phyloP scores from a whole-genome alignment of 1,140 invertebrate genomes.

The Psix sp. region DNA sequence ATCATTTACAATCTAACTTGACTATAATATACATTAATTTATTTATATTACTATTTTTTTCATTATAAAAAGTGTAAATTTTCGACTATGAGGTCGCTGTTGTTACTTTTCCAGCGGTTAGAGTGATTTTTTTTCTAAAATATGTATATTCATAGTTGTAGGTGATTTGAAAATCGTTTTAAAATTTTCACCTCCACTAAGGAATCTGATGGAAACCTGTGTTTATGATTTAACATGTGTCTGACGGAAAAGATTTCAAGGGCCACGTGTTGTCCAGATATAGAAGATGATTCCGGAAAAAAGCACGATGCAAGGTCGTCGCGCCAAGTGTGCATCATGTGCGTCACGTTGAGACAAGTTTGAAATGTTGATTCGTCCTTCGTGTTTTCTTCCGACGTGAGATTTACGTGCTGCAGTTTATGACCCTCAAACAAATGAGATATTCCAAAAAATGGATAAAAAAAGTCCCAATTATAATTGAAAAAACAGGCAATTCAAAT shows the following conservation, averaged over 20 bases:
- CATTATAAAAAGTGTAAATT: too few relatives aligned
- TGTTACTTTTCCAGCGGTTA: too few relatives aligned
- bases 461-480: too few relatives aligned
- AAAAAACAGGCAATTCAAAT: too few relatives aligned
- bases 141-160: too few relatives aligned
- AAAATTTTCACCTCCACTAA: slow-evolving; percentile 26
- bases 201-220: slow-evolving; percentile 11
- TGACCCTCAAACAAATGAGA: slow-evolving; percentile 18
- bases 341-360: slow-evolving; percentile 39
- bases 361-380: slow-evolving; percentile 17
- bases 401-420: slow-evolving; percentile 69
- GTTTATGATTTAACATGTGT: slow-evolving; percentile 24
- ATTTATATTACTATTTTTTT: too few relatives aligned
- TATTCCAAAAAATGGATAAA: neutral
- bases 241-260: slow-evolving; percentile 4
- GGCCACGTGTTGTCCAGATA: slow-evolving; percentile 39
- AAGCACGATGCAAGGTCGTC: slow-evolving; percentile 33
- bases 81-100: too few relatives aligned
- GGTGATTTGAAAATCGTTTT: neutral
- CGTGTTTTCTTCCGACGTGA: slow-evolving; percentile 55
- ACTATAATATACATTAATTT: too few relatives aligned
- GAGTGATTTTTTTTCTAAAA: too few relatives aligned
- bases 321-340: slow-evolving; percentile 51
- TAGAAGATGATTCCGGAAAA: slow-evolving; percentile 28
- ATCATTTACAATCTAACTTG: too few relatives aligned